Conservation (phyloP, 2,113 vertebrate species). For the Brachyhypopomus occidentalis region DNA sequence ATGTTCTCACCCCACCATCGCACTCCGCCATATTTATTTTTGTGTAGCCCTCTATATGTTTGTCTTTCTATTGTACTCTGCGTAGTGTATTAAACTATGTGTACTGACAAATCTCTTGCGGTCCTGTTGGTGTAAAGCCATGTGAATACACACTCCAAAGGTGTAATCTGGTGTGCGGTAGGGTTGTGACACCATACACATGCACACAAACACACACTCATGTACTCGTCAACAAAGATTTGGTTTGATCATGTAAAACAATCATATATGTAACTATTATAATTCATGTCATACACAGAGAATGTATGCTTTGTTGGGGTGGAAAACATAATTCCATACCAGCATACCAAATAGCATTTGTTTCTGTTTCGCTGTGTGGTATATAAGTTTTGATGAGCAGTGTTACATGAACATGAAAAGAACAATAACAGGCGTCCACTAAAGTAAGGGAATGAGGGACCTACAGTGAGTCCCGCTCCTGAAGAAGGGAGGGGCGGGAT, state of each 20-base stretch:
- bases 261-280: constrained; percentile 55
- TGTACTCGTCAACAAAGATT: neutral
- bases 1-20: constrained; percentile 68
- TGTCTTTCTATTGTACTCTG: constrained; percentile 66
- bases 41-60: constrained; percentile 69
- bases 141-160: constrained; percentile 51
- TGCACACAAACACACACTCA: constrained; percentile 7
- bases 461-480: constrained; percentile 22
- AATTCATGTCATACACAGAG: constrained; percentile 66
- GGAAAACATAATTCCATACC: constrained; percentile 57
- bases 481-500: constrained; percentile 10
- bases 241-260: constrained; percentile 53
- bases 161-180: constrained; percentile 59
- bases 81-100: constrained; percentile 71
- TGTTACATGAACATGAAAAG: constrained; percentile 33
- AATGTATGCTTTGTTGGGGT: constrained; percentile 72
- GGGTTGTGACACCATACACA: constrained; percentile 44
- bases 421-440: neutral
- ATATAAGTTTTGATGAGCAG: constrained; percentile 38
- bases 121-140: constrained; percentile 72
- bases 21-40: constrained; percentile 65
- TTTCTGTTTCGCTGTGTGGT: constrained; percentile 39
- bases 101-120: constrained; percentile 67
- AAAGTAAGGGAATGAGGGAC: neutral
- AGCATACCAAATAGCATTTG: constrained; percentile 61